Evolutionary conservation across 2,797 vertebrate species (phyloP).

Genomic region (Toxotes lorentzi): DNA sequence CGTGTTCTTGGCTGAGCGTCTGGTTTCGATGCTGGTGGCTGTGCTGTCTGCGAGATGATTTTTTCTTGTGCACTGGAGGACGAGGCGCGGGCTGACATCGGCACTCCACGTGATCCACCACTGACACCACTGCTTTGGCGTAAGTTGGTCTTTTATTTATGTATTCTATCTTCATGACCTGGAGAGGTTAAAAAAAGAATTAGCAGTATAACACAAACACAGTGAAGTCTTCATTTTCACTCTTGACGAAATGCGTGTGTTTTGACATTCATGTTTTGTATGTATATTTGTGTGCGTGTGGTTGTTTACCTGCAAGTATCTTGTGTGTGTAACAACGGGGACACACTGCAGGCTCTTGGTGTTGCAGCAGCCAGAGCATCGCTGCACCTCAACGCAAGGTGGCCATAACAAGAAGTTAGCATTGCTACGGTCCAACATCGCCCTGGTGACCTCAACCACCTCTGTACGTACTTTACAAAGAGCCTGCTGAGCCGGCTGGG

Average conservation of each 20-base stretch:
- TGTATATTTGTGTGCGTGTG: not conserved
- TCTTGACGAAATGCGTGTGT: not conserved
- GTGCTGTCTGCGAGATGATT: slow-evolving; percentile 75
- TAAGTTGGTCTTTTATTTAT: slow-evolving; percentile 88
- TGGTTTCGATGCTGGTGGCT: slow-evolving; percentile 73
- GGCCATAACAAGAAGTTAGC: slow-evolving; percentile 97
- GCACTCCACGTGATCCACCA: slow-evolving; percentile 95
- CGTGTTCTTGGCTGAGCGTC: slow-evolving; percentile 61
- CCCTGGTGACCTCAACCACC: slow-evolving; percentile 93
- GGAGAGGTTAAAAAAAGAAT: slow-evolving; percentile 9
- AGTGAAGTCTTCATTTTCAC: too few species aligned
- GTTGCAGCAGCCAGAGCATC: slow-evolving; percentile 97
- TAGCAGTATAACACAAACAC: not conserved
- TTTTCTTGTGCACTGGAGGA: slow-evolving; percentile 69
- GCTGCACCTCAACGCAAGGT: slow-evolving; percentile 96
- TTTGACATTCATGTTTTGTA: not conserved
- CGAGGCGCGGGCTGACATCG: slow-evolving; percentile 87
- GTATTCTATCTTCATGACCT: slow-evolving; percentile 97
- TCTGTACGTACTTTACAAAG: slow-evolving; percentile 95
- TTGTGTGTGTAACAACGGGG: slow-evolving; percentile 84
- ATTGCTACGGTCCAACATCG: slow-evolving; percentile 94
- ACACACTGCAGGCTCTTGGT: slow-evolving; percentile 92
- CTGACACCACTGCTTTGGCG: slow-evolving; percentile 90
- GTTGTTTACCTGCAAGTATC: slow-evolving; percentile 84
- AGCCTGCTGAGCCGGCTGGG: slow-evolving; percentile 92